Evolutionary conservation across 2,113 vertebrate genomes (phyloP).

Genomic region (Cynopterus brachyotis): DNA sequence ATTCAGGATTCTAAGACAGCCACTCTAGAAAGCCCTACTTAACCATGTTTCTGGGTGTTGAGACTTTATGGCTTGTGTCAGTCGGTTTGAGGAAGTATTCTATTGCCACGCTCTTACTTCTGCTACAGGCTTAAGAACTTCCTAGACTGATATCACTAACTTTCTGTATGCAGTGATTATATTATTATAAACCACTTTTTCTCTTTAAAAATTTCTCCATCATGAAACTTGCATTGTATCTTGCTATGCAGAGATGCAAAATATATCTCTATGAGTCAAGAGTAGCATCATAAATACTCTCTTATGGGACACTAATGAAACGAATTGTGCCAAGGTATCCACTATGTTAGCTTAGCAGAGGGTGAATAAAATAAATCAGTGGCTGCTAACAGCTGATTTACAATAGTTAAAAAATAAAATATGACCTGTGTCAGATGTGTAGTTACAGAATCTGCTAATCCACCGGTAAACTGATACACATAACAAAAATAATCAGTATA

Average conservation of each 20-base stretch:
- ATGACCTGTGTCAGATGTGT: constrained; percentile 70
- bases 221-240: constrained; percentile 58
- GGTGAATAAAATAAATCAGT: constrained; percentile 78
- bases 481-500: constrained; percentile 69
- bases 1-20: neutral
- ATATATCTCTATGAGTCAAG: constrained; percentile 71
- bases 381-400: constrained; percentile 71
- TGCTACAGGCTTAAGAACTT: neutral
- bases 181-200: neutral
- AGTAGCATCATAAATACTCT: constrained; percentile 79
- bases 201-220: constrained; percentile 20
- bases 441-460: constrained; percentile 62
- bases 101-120: neutral
- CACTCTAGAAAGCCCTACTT: neutral
- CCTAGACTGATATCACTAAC: neutral
- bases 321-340: constrained; percentile 63
- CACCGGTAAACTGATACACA: constrained; percentile 59
- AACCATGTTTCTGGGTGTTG: neutral
- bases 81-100: neutral
- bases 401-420: constrained; percentile 73
- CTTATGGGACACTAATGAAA: constrained; percentile 83
- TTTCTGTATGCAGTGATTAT: neutral
- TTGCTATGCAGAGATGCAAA: constrained; percentile 74
- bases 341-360: constrained; percentile 65
- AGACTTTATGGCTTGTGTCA: neutral